A percentile compares a stretch with the other conserved stretches of the same genome.
These are phyloP conservation scores for Sarcophaga rosellei DNA, from an alignment of 2,888 invertebrate species.

Conservation along the genomic window DNA sequence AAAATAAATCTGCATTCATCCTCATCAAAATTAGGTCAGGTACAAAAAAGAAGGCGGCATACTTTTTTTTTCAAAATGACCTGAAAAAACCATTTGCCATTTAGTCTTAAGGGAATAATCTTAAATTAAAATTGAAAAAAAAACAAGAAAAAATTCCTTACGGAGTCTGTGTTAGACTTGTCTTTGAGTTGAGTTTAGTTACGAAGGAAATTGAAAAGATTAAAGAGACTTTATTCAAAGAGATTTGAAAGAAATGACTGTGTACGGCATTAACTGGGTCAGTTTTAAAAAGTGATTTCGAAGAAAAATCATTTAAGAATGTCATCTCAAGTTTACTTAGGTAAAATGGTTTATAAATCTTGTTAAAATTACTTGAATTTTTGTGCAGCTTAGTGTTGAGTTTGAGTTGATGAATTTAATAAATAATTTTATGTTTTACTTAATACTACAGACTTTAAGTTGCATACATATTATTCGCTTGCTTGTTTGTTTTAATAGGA, in stretches of 20 bases:
- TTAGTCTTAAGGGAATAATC: slow-evolving; percentile 19
- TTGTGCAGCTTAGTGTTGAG: no score
- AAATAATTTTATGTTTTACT: no score
- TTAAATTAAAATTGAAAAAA: not conserved
- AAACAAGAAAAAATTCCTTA: not conserved
- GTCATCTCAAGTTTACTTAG: no score
- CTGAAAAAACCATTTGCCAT: not conserved
- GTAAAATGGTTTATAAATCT: no score
- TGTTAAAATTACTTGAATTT: no score
- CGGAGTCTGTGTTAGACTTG: not conserved
- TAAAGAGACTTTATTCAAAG: not conserved
- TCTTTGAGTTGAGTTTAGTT: not conserved
- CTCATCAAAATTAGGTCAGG: slow-evolving; percentile 7
- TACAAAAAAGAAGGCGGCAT: not conserved
- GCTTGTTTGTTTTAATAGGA: no score
- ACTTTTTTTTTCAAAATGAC: not conserved
- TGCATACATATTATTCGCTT: no score
- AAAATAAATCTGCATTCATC: slow-evolving; percentile 17
- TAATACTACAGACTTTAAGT: no score
- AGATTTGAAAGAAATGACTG: not conserved
- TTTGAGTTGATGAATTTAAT: no score
- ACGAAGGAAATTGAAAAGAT: not conserved
- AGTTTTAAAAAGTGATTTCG: no score
- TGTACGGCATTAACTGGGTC: no score
- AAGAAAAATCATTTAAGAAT: no score